Base-by-base conservation (phyloP, 1,140 invertebrate genomes). In the Acromyrmex charruanus region DNA sequence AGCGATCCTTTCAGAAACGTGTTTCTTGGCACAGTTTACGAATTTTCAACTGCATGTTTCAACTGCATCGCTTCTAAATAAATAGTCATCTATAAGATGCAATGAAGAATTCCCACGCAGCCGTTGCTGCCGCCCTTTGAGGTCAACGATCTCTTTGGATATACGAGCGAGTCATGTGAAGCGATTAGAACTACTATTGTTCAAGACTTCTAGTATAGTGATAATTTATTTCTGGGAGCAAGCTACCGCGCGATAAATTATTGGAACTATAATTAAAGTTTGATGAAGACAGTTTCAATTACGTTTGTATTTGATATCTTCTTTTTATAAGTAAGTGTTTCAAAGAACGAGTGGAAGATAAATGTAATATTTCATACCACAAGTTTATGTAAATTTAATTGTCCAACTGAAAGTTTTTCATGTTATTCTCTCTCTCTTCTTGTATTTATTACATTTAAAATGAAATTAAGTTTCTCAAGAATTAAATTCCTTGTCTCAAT, bases 71-170 rank as follows among this genome's bases (percentile, higher is more conserved):
- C 44, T 63, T 58, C 74, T 89, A 82, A 87, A 90, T 51, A 72
- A 88, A 44, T 28, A 21, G 25, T 75, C 80, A 66, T 72, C 68
- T 79, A 71, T 85, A 80, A 85, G 53, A 63, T 81, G 72, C 74
- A 79, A 87, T 85, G 88, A 93, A 89, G 89, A 93, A 92, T 91
- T 92, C 92, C 84, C 92, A 93, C 92, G 92, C 86, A 92, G 89
- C 86, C 88, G 90, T 92, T 91, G 91, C 90, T 92, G 90, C 90
- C 86, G 79, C 88, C 92, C 87, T 91, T 91, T 77, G 79, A 66
- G 89, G 92, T 93, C 92, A 87, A 87, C 77, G 90, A 92, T 91
- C 92, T 89, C 88, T 91, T 90, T 92, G 77, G 86, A 88, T 72
- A 75, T 44, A 82, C 80, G 68, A 59, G 44, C 71, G 68, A 68